These are phyloP conservation scores for Paraescarpia echinospica DNA, from an alignment of 1,140 invertebrate species.

Conservation along the genomic window DNA sequence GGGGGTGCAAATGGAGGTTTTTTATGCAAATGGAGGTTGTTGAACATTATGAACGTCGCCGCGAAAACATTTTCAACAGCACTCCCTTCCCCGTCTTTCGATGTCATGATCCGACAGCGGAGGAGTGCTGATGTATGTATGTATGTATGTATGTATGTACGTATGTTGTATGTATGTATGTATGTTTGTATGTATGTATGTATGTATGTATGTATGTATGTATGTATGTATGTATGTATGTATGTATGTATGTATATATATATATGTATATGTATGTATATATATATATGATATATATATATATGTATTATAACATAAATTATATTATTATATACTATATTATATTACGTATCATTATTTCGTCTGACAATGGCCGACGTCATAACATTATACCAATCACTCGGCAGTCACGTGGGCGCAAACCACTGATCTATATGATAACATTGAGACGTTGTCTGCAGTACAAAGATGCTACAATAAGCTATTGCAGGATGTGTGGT, in stretches of 20 bases:
- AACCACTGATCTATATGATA: no score
- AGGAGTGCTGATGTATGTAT: no score
- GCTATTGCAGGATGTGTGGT: no score
- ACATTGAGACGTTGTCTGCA: no score
- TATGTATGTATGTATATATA: not conserved
- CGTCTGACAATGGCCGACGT: not conserved
- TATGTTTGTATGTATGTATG: not conserved
- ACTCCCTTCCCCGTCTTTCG: no score
- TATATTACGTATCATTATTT: not conserved
- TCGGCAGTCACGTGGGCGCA: not conserved
- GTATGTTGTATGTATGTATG: not conserved
- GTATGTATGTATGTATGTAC: not conserved
- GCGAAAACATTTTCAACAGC: no score
- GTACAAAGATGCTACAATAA: no score
- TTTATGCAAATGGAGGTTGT: no score
- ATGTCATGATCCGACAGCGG: no score
- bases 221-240: not conserved
- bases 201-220: not conserved
- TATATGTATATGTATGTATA: slow-evolving; percentile 18
- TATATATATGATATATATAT: slow-evolving; percentile 18
- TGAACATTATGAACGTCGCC: no score
- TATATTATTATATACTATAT: not conserved
- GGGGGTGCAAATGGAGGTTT: no score
- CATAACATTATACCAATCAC: not conserved
- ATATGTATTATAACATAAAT: slow-evolving; percentile 15